Percentiles rank a stretch among this genome's conserved stretches.
phyloP scores from a whole-genome alignment of 2,797 vertebrate species.

The Enteromius paludinosus region DNA sequence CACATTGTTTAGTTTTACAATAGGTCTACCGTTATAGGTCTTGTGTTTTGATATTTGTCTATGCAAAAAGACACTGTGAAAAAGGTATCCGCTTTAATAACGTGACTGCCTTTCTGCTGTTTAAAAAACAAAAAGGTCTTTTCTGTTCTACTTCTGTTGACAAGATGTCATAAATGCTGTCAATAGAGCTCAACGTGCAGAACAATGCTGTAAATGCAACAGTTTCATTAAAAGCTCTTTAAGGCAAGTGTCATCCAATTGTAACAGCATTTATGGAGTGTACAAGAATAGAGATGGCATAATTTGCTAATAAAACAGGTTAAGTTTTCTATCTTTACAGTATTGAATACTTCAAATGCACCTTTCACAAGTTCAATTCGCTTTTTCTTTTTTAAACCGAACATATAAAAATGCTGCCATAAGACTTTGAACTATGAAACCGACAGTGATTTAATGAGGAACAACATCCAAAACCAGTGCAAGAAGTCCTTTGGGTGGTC shows the following conservation, averaged over 20 bases:
- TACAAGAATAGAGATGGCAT: slow-evolving; percentile 32
- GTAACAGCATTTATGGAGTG: background rate
- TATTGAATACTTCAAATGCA: background rate
- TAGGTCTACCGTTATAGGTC: background rate
- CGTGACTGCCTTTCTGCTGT: background rate
- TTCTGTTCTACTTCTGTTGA: background rate
- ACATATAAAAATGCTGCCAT: slow-evolving; percentile 54
- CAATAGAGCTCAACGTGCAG: background rate
- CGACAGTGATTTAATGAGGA: slow-evolving; percentile 69
- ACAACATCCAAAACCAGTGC: slow-evolving; percentile 51
- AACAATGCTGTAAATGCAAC: background rate
- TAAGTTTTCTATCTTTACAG: background rate
- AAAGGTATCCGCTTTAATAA: background rate
- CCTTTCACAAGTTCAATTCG: slow-evolving; percentile 6
- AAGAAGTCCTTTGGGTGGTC: slow-evolving; percentile 78
- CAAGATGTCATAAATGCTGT: slow-evolving; percentile 10
- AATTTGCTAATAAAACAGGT: background rate
- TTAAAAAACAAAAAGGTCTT: background rate
- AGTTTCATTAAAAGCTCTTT: slow-evolving; percentile 16
- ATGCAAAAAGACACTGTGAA: background rate
- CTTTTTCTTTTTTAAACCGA: background rate
- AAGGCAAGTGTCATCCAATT: slow-evolving; percentile 30
- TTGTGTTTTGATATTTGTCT: background rate
- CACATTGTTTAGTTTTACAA: background rate
- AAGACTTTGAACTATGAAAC: slow-evolving; percentile 72